A percentile compares a stretch with the other conserved stretches of the same genome.
Conservation (phyloP, 2,113 vertebrate genomes). For the Syngnathoides biaculeatus region DNA sequence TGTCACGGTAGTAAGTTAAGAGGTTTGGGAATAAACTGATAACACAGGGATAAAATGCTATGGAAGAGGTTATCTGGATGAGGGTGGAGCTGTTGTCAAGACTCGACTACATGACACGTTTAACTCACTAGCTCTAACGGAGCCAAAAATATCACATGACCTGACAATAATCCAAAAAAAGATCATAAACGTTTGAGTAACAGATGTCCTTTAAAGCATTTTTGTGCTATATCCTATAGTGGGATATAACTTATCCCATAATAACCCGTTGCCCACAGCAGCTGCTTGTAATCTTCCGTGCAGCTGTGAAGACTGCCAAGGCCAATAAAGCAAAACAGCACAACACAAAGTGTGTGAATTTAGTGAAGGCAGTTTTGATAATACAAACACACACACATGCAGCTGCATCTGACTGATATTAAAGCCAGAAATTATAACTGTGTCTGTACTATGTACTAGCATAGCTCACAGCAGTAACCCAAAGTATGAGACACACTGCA, state of each 20-base stretch:
- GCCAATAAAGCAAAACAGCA: slow-evolving; percentile 1
- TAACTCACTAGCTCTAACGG: slow-evolving; percentile 3
- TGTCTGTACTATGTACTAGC: neutral
- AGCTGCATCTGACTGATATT: slow-evolving; percentile 2
- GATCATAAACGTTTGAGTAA: neutral
- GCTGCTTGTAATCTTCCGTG: slow-evolving; percentile 1
- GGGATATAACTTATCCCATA: slow-evolving; percentile 1
- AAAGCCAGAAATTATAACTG: neutral
- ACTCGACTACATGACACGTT: slow-evolving; percentile 34
- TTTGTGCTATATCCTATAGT: slow-evolving; percentile 2
- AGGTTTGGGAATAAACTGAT: slow-evolving; percentile 1
- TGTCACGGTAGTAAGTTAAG: neutral
- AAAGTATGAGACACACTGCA: slow-evolving; percentile 13
- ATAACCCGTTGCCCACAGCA: slow-evolving; percentile 1
- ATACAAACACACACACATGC: neutral
- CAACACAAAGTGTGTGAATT: neutral
- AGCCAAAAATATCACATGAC: slow-evolving; percentile 8
- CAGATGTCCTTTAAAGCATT: neutral
- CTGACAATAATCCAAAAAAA: neutral
- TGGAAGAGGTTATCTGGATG: slow-evolving; percentile 31
- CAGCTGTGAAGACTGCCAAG: slow-evolving; percentile 3
- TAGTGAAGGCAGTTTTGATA: neutral
- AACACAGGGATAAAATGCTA: slow-evolving; percentile 9
- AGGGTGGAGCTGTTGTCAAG: slow-evolving; percentile 27
- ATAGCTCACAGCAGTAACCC: slow-evolving; percentile 6